Conservation (phyloP, 2,888 invertebrate genomes). For the Trachelus tabidus region DNA sequence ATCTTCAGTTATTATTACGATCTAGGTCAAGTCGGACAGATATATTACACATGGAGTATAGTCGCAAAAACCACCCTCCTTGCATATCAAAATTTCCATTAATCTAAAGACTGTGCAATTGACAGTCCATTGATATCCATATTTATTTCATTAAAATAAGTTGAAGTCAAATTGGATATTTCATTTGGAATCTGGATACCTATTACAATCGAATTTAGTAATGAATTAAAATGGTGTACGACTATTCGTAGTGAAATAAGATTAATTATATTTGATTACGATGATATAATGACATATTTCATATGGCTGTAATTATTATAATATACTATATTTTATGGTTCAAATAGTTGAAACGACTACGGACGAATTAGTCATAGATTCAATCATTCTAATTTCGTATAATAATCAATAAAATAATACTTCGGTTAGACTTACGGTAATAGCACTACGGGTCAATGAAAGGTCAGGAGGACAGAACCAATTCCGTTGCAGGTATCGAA, state of each 20-base stretch:
- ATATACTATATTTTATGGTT: background rate
- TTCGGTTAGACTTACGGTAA: background rate
- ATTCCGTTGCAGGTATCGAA: background rate
- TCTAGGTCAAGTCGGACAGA: background rate
- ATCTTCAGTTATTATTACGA: background rate
- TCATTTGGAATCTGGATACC: no score
- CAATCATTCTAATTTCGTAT: background rate
- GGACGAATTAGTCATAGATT: background rate
- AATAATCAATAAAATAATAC: background rate
- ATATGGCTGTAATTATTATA: background rate
- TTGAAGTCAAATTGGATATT: no score
- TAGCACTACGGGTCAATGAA: background rate
- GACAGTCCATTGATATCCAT: no score
- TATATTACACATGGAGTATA: background rate
- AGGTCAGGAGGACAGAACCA: background rate
- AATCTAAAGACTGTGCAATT: no score
- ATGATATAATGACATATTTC: background rate
- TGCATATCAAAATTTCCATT: background rate
- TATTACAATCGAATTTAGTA: no score
- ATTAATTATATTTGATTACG: background rate
- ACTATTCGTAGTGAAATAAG: background rate
- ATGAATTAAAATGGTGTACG: no score
- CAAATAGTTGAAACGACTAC: background rate
- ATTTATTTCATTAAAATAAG: no score
- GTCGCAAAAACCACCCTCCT: background rate